phyloP scores from a whole-genome alignment of 92 coral and sea anemone genomes.

The Anthopleura xanthogrammica region DNA sequence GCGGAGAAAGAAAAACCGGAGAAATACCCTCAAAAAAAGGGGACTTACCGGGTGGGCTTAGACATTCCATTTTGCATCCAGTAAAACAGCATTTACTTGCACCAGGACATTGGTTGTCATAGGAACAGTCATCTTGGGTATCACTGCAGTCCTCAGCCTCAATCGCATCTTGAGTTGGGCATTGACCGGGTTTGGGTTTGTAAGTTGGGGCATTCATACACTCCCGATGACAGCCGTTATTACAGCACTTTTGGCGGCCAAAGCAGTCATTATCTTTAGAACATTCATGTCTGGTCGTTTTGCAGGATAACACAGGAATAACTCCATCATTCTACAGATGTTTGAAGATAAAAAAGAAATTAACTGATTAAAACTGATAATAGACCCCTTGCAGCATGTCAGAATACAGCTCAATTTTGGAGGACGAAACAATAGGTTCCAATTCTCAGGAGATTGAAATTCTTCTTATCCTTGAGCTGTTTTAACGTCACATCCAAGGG shows the following conservation, averaged over 20 bases:
- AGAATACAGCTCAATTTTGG: too few relatives aligned
- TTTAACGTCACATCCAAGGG: too few relatives aligned
- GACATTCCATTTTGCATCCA: conserved; percentile 67
- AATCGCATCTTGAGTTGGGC: conserved; percentile 49
- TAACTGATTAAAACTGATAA: too few relatives aligned
- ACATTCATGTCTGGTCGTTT: conserved; percentile 62
- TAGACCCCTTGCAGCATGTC: too few relatives aligned
- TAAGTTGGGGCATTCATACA: conserved; percentile 56
- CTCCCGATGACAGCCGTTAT: conserved; percentile 59
- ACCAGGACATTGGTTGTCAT: conserved; percentile 65
- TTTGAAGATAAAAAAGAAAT: too few relatives aligned
- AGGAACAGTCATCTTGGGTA: conserved; percentile 41
- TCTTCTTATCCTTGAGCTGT: too few relatives aligned
- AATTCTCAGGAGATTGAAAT: too few relatives aligned
- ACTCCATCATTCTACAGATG: not conserved
- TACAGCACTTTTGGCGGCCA: conserved; percentile 68
- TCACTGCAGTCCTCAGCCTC: conserved; percentile 41
- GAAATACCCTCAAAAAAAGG: not conserved
- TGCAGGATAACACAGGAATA: conserved; percentile 13
- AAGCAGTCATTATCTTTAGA: conserved; percentile 58
- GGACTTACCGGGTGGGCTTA: conserved; percentile 59
- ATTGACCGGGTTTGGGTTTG: conserved; percentile 67
- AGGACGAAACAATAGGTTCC: too few relatives aligned
- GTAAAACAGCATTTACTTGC: conserved; percentile 67
- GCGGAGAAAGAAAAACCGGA: not conserved